These are phyloP conservation scores for Petrocephalus microphthalmus DNA, from an alignment of 2,113 vertebrate genomes.

Conservation along the genomic window DNA sequence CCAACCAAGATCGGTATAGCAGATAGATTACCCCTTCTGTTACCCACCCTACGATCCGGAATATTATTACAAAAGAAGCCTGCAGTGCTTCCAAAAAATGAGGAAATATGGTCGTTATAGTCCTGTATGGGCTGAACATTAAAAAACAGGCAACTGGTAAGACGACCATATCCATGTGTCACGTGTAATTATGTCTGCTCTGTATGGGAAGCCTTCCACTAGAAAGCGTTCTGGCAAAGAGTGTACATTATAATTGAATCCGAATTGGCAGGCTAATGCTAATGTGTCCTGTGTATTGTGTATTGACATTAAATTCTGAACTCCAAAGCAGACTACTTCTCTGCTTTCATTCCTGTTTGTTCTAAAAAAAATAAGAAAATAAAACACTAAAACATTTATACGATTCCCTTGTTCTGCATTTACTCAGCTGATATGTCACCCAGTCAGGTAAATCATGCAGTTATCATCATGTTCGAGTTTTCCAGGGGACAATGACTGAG, in stretches of 20 bases:
- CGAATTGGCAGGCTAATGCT: conserved; percentile 11
- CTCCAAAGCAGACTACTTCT: neutral
- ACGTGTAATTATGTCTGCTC: neutral
- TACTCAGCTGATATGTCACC: neutral
- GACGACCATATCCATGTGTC: neutral
- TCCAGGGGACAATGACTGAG: neutral
- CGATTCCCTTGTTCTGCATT: neutral
- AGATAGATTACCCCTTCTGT: conserved; percentile 30
- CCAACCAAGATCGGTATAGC: conserved; percentile 34
- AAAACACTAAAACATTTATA: neutral
- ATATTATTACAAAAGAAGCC: neutral
- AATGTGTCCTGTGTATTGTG: conserved; percentile 1
- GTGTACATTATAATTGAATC: conserved; percentile 2
- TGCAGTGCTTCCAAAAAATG: neutral
- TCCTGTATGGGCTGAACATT: neutral
- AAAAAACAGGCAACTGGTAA: conserved; percentile 8
- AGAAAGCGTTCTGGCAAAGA: conserved; percentile 8
- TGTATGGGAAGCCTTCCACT: neutral
- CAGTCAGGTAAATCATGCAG: neutral
- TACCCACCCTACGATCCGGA: neutral
- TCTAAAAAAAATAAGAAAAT: neutral
- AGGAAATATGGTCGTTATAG: neutral
- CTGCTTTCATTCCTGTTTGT: neutral
- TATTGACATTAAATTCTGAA: conserved; percentile 6
- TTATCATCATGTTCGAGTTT: neutral